Base-by-base conservation (phyloP, 2,113 vertebrate species). In the Okapia johnstoni region DNA sequence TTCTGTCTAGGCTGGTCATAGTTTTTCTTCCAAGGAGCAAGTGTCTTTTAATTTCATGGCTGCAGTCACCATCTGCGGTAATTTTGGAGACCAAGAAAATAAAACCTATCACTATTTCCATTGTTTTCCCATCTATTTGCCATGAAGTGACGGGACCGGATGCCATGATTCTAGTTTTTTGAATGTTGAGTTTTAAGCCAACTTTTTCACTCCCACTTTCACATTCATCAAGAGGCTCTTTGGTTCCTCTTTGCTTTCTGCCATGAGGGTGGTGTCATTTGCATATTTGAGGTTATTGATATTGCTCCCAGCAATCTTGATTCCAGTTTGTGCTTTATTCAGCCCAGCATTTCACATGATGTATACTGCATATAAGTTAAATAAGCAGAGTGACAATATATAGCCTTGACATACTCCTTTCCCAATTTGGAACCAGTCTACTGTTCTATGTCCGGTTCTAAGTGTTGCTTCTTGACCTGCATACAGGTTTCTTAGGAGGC, bases 341-440 rank as follows among this genome's bases (percentile, higher is more conserved):
- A 70, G 10, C n/a, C 8, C 0, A 0, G n/a, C n/a, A 70, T 70
- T 70, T 70, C 2, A 0, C 66, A 40, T 23, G 66, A 23, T 70
- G 66, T 23, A 70, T 70, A 36, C 66, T 70, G n/a, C 66, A 70
- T 70, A 23, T 70, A 36, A 23, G 66, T 40, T 70, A 70, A 58
- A 40, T 40, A 70, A 70, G n/a, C 66, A 40, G n/a, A 70, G 10
- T 23, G 66, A 40, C 19, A 40, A 23, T 70, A 70, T 23, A 40
- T 5, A 70, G 9, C 66, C 19, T 12, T 70, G n/a, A 40, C 0
- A 0, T 23, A 70, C 36, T 12, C 0, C 0, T 70, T 70, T 70
- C 10, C 66, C 2, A 36, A 40, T 36, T 36, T 70, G 10, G n/a
- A 40, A 70, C n/a, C 66, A 40, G 19, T 70, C 66, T 5, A 9